These are phyloP conservation scores for Pteronotus mesoamericanus DNA, from an alignment of 2,797 vertebrate species.

Conservation along the genomic window DNA sequence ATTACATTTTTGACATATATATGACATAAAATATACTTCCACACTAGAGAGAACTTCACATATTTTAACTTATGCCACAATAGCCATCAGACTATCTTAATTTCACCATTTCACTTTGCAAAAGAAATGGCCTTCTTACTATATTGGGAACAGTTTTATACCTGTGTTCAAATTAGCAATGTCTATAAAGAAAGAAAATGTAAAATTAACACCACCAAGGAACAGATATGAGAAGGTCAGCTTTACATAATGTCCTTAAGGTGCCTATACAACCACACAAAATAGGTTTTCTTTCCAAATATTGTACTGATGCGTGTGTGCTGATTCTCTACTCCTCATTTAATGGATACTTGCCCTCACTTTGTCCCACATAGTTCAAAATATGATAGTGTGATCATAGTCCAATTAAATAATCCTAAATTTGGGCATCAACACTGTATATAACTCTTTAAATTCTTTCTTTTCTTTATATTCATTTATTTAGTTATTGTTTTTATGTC, in stretches of 20 bases:
- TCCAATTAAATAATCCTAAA: neutral
- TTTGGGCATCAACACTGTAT: accelerated
- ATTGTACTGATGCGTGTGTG: neutral
- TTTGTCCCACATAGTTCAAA: neutral
- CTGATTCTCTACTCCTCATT: neutral
- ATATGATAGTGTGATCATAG: neutral
- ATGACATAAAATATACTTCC: neutral
- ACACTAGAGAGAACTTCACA: neutral
- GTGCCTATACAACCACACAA: neutral
- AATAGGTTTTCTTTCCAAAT: neutral
- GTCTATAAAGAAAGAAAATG: neutral
- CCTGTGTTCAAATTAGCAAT: neutral
- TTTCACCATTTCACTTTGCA: neutral
- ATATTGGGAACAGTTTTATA: neutral
- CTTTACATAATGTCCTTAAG: neutral
- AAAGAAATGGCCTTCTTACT: neutral
- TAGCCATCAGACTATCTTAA: neutral
- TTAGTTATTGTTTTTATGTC: neutral
- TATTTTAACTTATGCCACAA: slow-evolving; percentile 12
- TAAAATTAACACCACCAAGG: neutral
- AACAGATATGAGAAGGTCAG: neutral
- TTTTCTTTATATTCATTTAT: neutral
- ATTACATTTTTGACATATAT: neutral
- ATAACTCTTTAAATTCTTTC: neutral
- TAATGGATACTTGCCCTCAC: neutral